phyloP scores from a whole-genome alignment of 2,113 vertebrate species.

The Fulmarus glacialis region DNA sequence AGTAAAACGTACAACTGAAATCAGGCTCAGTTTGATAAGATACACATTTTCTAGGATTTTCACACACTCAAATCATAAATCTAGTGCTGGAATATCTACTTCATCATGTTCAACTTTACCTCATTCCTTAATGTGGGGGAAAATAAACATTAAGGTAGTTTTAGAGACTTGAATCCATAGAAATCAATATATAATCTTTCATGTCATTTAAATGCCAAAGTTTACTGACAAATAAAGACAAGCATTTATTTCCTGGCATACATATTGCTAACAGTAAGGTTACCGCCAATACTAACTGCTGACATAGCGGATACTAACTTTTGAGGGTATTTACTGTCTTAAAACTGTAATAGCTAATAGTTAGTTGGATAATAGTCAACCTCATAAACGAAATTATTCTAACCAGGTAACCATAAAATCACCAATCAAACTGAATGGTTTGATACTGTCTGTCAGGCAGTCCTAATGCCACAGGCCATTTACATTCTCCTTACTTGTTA shows the following conservation, averaged over 20 bases:
- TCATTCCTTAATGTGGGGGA: neutral
- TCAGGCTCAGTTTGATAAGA: neutral
- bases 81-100: neutral
- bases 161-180: neutral
- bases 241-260: neutral
- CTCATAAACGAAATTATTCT: neutral
- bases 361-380: neutral
- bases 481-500: neutral
- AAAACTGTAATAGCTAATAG: neutral
- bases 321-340: neutral
- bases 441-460: neutral
- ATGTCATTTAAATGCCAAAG: neutral
- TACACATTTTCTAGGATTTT: neutral
- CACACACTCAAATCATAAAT: neutral
- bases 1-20: neutral
- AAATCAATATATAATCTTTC: neutral
- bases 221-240: neutral
- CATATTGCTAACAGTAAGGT: neutral
- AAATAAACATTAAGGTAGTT: neutral
- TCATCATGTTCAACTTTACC: constrained; percentile 51
- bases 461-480: neutral
- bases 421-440: neutral
- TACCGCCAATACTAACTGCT: neutral
- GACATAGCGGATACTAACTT: neutral
- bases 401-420: neutral